Conservation (phyloP, 2,888 invertebrate genomes). For the Dryomyza anilis region DNA sequence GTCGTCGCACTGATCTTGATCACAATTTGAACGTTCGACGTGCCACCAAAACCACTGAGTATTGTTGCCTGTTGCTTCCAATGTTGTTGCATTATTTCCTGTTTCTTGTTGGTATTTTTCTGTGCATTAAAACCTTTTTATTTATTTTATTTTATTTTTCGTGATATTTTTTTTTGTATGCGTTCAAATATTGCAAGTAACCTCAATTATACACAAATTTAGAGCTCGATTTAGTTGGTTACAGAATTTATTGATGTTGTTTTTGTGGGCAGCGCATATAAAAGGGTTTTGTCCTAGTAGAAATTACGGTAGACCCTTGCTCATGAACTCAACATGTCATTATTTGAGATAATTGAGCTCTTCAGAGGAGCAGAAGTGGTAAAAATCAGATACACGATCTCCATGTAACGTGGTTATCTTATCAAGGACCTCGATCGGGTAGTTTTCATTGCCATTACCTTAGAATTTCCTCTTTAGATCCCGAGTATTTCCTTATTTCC, state of each 20-base stretch:
- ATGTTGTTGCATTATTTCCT: slow-evolving; percentile 13
- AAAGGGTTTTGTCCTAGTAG: slow-evolving; percentile 14
- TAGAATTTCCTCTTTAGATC: too few relatives aligned
- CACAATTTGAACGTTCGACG: slow-evolving; percentile 46
- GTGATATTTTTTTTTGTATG: slow-evolving; percentile 20
- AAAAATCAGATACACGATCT: too few relatives aligned
- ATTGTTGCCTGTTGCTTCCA: not conserved
- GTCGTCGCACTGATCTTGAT: slow-evolving; percentile 46
- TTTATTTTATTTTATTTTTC: too few relatives aligned
- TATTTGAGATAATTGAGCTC: too few relatives aligned
- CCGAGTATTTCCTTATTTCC: too few relatives aligned
- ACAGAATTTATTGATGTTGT: slow-evolving; percentile 27
- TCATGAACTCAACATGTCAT: too few relatives aligned
- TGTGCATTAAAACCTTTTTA: slow-evolving; percentile 21
- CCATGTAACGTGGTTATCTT: too few relatives aligned
- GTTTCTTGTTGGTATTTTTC: slow-evolving; percentile 13
- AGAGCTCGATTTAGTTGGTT: slow-evolving; percentile 20
- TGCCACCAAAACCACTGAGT: slow-evolving; percentile 15
- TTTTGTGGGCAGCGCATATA: slow-evolving; percentile 18
- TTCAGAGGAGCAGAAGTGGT: too few relatives aligned
- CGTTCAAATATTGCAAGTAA: slow-evolving; percentile 47
- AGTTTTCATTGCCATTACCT: too few relatives aligned
- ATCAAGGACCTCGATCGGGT: too few relatives aligned
- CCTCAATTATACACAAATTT: slow-evolving; percentile 48
- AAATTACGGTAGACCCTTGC: not conserved